Evolutionary conservation across 2,797 vertebrate species (phyloP), one percentile per base, ranked within the genome.

Genomic region (Phylloscopus collybita): DNA sequence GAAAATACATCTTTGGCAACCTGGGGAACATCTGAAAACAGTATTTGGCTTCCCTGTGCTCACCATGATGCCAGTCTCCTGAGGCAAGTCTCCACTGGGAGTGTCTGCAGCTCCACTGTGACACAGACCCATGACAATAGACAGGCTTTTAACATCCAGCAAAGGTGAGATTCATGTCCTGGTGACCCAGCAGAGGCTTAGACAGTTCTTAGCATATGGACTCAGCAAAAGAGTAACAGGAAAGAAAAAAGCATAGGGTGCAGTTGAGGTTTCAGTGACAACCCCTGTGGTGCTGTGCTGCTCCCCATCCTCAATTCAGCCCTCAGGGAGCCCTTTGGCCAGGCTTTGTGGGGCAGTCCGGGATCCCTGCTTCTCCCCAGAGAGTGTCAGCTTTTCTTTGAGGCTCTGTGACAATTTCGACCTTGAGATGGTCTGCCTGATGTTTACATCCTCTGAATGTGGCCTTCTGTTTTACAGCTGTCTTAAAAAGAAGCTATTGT

Each of bases 361-460:
- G 30, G 29, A 65, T 56, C 18, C 16, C 22, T 21, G 3, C 36
- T 71, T 66, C 40, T 45, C 45, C 47, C 30, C 3, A 10, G 38
- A 57, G 10, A 56, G n/a, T 10, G 8, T 51, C 13, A 6, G 1
- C 10, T 16, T 20, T 64, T 30, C 44, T 67, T 17, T 0, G 1
- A 82, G 36, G 19, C 75, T 11, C 40, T 4, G 9, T 32, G 27
- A 56, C 1, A 3, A 21, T 10, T 44, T 64, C 27, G 13, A 53
- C 11, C 11, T 87, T 45, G 65, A 84, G 9, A 29, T 42, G 44
- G 15, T 60, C 75, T 16, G 66, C 22, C 71, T 75, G 38, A 27
- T 53, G 11, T 42, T 79, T 62, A 36, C 29, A 75, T 30, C 10
- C 50, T 32, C 45, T 60, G 25, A 42, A 26, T 42, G 40, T 19